These are phyloP conservation scores for Aphidius gifuensis DNA, from an alignment of 1,140 invertebrate genomes.

Conservation along the genomic window DNA sequence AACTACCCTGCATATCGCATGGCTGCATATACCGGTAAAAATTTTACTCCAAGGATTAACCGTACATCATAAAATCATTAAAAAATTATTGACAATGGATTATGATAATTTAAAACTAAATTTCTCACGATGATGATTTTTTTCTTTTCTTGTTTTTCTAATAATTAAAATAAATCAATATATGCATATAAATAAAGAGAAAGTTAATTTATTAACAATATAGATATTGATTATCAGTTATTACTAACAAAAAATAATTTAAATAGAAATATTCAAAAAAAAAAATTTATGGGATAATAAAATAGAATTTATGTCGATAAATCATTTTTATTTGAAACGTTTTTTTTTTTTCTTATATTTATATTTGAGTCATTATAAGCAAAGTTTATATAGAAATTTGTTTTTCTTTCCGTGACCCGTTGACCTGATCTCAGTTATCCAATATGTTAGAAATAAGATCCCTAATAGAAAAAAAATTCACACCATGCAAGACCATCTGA, in stretches of 20 bases:
- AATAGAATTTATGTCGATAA: neutral
- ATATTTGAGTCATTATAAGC: too few relatives aligned
- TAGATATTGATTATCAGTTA: neutral
- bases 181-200: too few relatives aligned
- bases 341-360: too few relatives aligned
- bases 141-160: neutral
- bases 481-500: constrained; percentile 5
- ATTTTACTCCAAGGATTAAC: constrained; percentile 17
- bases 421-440: constrained; percentile 2
- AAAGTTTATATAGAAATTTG: neutral
- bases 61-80: constrained; percentile 20
- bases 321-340: too few relatives aligned
- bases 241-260: neutral
- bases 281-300: too few relatives aligned
- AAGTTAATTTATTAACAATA: too few relatives aligned
- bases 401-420: neutral
- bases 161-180: too few relatives aligned
- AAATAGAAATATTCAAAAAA: too few relatives aligned
- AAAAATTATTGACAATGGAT: constrained; percentile 21
- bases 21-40: constrained; percentile 7
- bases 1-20: constrained; percentile 1
- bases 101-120: constrained; percentile 7
- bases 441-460: constrained; percentile 8
- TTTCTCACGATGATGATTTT: neutral
- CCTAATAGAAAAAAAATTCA: neutral